Evolutionary conservation across 2,113 vertebrate species (phyloP), one percentile per base, ranked within the genome.

Genomic region (Barbus barbus): DNA sequence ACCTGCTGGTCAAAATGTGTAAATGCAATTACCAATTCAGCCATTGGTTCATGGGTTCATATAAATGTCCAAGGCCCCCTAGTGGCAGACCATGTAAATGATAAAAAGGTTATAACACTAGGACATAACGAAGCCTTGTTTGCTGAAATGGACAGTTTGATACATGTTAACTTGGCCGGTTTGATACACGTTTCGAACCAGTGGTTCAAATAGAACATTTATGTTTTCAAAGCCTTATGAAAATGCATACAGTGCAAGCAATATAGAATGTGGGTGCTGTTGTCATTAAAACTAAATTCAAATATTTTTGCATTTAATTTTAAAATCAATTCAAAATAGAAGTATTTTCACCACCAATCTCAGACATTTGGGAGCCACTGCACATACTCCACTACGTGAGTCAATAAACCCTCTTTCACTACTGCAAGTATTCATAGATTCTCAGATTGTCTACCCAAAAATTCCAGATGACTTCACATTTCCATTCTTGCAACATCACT

Each of bases 401-500:
- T 1, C n/a, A 28, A 28, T 14, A 28, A 16, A 7, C 13, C 6
- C 14, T 63, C 5, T 16, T 63, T 61, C n/a, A 13, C 24, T 44
- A 41, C 26, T 28, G 26, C 11, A 65, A 65, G 61, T 65, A 31
- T 18, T 31, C 26, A 65, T 65, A 7, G 13, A 65, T 65, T 65
- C 63, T 65, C 28, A 65, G 28, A 33, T 16, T 14, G 28, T 65
- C 26, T 22, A 22, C 3, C 31, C 33, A 74, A 48, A 8, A 9
- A n/a, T 11, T 53, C 44, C 22, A 5, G 48, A 60, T 58, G 31
- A 58, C 75, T 78, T 78, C 20, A 36, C 48, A n/a, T 24, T 78
- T 78, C 75, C 75, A 78, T 51, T 75, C 24, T 20, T 51, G 44
- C 73, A 75, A 28, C 73, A 75, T 58, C 48, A n/a, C 48, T 22